Evolutionary conservation across 2,888 invertebrate genomes (phyloP).

Genomic region (Coelinius sp.): DNA sequence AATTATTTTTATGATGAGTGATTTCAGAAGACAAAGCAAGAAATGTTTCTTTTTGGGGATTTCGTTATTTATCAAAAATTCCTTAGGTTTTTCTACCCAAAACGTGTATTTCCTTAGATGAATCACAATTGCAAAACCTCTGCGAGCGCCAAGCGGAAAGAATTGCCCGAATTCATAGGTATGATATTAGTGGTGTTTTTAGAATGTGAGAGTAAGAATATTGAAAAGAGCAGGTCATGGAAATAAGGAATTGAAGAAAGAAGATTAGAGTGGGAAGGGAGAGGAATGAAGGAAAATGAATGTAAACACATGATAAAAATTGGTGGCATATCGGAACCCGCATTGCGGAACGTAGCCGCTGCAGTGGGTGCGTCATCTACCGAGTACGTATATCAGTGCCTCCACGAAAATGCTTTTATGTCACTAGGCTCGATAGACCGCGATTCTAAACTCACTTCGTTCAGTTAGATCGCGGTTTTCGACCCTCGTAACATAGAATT

Average conservation of each 20-base stretch:
- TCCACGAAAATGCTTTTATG: slow-evolving; percentile 52
- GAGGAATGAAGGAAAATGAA: slow-evolving; percentile 28
- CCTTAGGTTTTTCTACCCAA: too few relatives aligned
- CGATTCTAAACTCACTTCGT: slow-evolving; percentile 26
- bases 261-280: slow-evolving; percentile 24
- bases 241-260: slow-evolving; percentile 3
- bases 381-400: slow-evolving; percentile 65
- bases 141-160: too few relatives aligned
- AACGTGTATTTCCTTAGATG: too few relatives aligned
- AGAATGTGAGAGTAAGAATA: slow-evolving; percentile 39
- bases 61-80: too few relatives aligned
- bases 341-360: slow-evolving; percentile 67
- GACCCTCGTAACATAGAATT: too few relatives aligned
- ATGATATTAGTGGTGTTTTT: slow-evolving; percentile 45
- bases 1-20: too few relatives aligned
- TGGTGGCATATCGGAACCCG: slow-evolving; percentile 53
- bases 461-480: too few relatives aligned
- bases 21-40: too few relatives aligned
- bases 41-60: too few relatives aligned
- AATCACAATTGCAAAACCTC: too few relatives aligned
- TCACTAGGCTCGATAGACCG: slow-evolving; percentile 52
- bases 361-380: slow-evolving; percentile 66
- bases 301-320: slow-evolving; percentile 32
- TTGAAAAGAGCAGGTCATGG: slow-evolving; percentile 5
- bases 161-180: slow-evolving; percentile 42